Base-by-base conservation (phyloP, 2,888 invertebrate genomes). In the Chrysolina oricalcia region DNA sequence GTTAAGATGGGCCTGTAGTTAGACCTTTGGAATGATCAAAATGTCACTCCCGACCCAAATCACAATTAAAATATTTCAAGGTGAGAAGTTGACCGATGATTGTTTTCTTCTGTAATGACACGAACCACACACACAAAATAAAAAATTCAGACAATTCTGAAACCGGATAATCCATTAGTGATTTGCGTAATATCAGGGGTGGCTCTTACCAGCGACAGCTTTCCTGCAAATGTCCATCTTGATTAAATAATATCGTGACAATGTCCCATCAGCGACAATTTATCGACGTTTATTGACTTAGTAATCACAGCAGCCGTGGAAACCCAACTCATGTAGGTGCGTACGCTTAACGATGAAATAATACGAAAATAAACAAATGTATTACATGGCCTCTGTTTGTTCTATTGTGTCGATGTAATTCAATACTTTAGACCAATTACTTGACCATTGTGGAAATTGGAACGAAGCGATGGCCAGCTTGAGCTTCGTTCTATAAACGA, bases 341-440 rank as follows among this genome's bases (percentile, higher is more conserved):
- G 59, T 27, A 59, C 35, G 27, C 59, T 15, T 59, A 59, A 59
- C 35, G 59, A 59, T 59, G 59, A 59, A 59, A 59, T 59, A 59
- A 59, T 59, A 59, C 27, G 35, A 59, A 35, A 59, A 59, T n/a
- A 59, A 59, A 59, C 59, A 59, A 59, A 35, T 35, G 59, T 35
- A 59, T 59, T 35, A 59, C n/a, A 27, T 59, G 35, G 59, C 6
- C 23, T 59, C 21, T 23, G 59, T 59, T 59, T 59, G 59, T 59
- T 70, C 67, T 71, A 71, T 74, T 66, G 67, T 74, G 63, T 62
- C 41, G 71, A 66, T 64, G 74, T 71, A 74, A 74, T 74, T 74
- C 67, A 71, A 74, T 74, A 74, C 71, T 74, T 74, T 74, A 74
- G 70, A 67, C 74, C 71, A 74, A 74, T 74, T 74, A 71, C 71